Percentiles rank a stretch among this genome's conserved stretches.
phyloP scores from a whole-genome alignment of 2,888 invertebrate species.

The Ernsta delagoae region DNA sequence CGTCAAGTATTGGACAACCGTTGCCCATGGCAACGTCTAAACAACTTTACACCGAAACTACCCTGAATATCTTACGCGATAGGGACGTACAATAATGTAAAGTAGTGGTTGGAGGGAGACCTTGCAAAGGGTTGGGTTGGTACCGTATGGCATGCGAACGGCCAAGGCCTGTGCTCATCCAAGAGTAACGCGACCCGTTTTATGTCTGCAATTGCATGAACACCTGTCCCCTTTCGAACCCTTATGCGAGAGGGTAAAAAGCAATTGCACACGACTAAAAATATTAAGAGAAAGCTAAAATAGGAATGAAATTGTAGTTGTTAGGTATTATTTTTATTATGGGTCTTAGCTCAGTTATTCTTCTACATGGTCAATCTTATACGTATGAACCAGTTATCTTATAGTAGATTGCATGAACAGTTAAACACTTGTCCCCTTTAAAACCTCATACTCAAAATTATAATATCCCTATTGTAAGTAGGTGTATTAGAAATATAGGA shows the following conservation, averaged over 20 bases:
- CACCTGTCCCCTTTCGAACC: slow-evolving; percentile 63
- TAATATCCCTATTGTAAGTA: no score
- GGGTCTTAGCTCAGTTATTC: no score
- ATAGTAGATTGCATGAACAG: no score
- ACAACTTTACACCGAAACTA: slow-evolving; percentile 74
- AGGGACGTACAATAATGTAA: slow-evolving; percentile 55
- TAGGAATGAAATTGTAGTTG: background rate
- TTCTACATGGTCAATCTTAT: no score
- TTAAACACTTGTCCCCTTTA: no score
- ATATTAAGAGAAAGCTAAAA: background rate
- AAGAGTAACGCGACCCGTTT: slow-evolving; percentile 71
- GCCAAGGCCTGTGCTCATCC: slow-evolving; percentile 71
- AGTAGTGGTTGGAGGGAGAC: slow-evolving; percentile 56
- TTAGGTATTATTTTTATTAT: no score
- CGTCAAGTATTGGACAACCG: slow-evolving; percentile 73
- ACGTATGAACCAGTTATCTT: no score
- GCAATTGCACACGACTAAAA: background rate
- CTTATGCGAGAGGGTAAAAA: background rate
- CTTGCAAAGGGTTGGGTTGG: slow-evolving; percentile 63
- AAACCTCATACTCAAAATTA: no score
- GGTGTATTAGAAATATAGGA: no score
- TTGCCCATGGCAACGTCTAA: slow-evolving; percentile 79
- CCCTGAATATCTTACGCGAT: slow-evolving; percentile 60
- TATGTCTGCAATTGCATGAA: slow-evolving; percentile 61
- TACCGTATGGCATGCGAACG: slow-evolving; percentile 61